phyloP scores from a whole-genome alignment of 2,113 vertebrate species.

The Poeciliopsis occidentalis region DNA sequence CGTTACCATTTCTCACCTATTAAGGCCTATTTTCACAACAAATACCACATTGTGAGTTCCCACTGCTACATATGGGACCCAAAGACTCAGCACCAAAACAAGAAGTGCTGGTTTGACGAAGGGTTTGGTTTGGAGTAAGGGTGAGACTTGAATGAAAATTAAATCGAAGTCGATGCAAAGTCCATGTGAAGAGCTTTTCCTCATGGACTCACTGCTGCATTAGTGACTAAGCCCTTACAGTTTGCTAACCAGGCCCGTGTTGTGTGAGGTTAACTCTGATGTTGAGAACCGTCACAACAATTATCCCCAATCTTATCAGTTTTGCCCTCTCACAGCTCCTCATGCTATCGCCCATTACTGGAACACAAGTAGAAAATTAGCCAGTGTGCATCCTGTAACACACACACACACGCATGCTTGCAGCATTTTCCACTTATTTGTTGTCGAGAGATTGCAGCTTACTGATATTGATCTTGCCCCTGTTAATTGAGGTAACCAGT shows the following conservation, averaged over 20 bases:
- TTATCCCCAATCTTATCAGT: conserved; percentile 51
- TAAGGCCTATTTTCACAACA: no score
- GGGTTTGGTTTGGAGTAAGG: no score
- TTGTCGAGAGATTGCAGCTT: conserved; percentile 43
- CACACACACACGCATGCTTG: neutral
- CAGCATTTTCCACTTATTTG: conserved; percentile 43
- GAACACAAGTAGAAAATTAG: conserved; percentile 37
- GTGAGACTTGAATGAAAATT: no score
- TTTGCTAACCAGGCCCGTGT: conserved; percentile 28
- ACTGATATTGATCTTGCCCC: conserved; percentile 61
- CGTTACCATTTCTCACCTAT: no score
- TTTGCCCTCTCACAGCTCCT: conserved; percentile 21
- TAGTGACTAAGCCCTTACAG: conserved; percentile 59
- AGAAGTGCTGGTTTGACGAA: no score
- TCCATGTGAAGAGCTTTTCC: conserved; percentile 6
- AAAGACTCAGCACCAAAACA: no score
- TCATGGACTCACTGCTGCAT: conserved; percentile 39
- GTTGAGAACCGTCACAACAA: conserved; percentile 36
- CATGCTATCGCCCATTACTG: conserved; percentile 13
- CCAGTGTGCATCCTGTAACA: conserved; percentile 11
- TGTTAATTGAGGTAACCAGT: conserved; percentile 72
- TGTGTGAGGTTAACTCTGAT: conserved; percentile 54
- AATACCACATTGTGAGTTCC: no score
- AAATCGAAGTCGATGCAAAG: no score
- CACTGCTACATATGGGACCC: no score